A percentile compares a stretch with the other conserved stretches of the same genome.
Conservation (phyloP, 2,797 vertebrate genomes). For the Microctenopoma steveboyesi region DNA sequence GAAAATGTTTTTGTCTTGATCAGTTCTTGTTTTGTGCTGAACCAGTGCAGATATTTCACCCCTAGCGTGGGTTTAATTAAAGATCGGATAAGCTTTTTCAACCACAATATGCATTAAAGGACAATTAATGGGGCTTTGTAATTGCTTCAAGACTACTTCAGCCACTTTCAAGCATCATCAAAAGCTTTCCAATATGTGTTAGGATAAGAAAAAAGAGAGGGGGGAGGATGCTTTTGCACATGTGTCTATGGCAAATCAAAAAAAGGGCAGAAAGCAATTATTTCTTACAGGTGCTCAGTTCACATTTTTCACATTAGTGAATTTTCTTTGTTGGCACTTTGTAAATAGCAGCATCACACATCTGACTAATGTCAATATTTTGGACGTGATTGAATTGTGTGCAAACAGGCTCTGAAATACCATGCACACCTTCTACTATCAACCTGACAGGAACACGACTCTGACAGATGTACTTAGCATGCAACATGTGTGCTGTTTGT, state of each 20-base stretch:
- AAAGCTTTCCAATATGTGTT: constrained; percentile 32
- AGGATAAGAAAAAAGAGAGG: constrained; percentile 14
- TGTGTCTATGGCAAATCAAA: not conserved
- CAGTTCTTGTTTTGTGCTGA: constrained; percentile 14
- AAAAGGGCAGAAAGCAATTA: constrained; percentile 46
- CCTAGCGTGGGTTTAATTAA: constrained; percentile 67
- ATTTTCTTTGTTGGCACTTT: constrained; percentile 58
- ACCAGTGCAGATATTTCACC: constrained; percentile 32
- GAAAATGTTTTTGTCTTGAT: constrained; percentile 9
- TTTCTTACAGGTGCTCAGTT: constrained; percentile 35
- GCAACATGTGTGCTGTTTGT: not conserved
- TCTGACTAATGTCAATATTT: constrained; percentile 52
- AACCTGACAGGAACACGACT: constrained; percentile 16
- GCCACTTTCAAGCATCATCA: constrained; percentile 62
- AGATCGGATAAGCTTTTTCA: constrained; percentile 52
- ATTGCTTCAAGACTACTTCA: constrained; percentile 71
- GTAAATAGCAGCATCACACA: constrained; percentile 52
- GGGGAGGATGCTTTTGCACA: constrained; percentile 11
- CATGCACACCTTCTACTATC: constrained; percentile 12
- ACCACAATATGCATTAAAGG: constrained; percentile 61
- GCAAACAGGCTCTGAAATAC: constrained; percentile 39
- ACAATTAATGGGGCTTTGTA: constrained; percentile 70
- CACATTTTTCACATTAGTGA: constrained; percentile 54
- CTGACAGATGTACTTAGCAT: not conserved
- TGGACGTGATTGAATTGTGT: constrained; percentile 53